Evolutionary conservation across 2,113 vertebrate species (phyloP), one percentile per base, ranked within the genome.

Genomic region (Triplophysa rosa): DNA sequence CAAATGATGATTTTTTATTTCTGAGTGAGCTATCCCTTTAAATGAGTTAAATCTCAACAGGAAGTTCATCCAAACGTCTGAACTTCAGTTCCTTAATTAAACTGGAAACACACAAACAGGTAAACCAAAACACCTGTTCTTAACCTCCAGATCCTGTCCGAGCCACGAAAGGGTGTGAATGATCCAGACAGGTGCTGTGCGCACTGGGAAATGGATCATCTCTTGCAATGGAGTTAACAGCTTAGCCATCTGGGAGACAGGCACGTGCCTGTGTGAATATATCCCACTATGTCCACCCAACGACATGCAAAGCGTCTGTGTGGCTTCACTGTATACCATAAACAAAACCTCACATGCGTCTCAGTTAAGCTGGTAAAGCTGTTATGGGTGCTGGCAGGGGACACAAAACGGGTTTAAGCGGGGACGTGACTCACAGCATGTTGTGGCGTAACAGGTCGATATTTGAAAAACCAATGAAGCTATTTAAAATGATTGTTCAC

Each of bases 171-270:
- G 33, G 33, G 23, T 64, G 29, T 4, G 58, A 69, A 45, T 69
- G 70, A 80, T 45, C n/a, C 62, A 58, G 69, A 80, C 61, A 80
- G 69, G 47, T 68, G 77, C 69, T 12, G 40, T 65, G 59, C 59
- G 76, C 47, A 56, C 49, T 77, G 61, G 67, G 65, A 69, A 62
- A 26, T 66, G 66, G 63, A 80, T 80, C 78, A 83, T 67, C 67
- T 80, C 72, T 47, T 52, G 74, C 78, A 70, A 59, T 45, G 33
- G 82, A 7, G 45, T 80, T 83, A 83, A 70, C 67, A 64, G 82
- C 72, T 77, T 83, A 72, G 67, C 49, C 56, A 75, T 83, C 45
- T 80, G 69, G 69, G 37, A 73, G 33, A 8, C 12, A 24, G 49
- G 69, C 61, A 58, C 47, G 69, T 73, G 63, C 59, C 62, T 45